Conservation (phyloP, 2,797 vertebrate genomes). For the Anniella stebbinsi region DNA sequence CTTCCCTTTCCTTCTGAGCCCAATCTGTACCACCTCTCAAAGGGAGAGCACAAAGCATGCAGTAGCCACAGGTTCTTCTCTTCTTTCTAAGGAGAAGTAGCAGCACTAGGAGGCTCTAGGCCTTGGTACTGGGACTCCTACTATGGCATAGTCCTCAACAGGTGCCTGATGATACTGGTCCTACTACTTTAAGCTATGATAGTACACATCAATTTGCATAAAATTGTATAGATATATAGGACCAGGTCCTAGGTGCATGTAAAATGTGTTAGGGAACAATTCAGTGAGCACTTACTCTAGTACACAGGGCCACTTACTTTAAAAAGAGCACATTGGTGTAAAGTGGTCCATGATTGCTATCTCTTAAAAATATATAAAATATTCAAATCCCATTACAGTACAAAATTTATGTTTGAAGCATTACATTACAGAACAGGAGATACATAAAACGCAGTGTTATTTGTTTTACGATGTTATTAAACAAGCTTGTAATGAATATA, state of each 20-base stretch:
- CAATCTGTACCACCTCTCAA: not conserved
- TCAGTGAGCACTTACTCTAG: not conserved
- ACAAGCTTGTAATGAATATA: not conserved
- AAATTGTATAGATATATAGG: not conserved
- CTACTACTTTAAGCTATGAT: not conserved
- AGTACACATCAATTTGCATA: not conserved
- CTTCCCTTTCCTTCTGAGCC: not conserved
- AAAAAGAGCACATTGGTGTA: not conserved
- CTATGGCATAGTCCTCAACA: not conserved
- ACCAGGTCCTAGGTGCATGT: not conserved
- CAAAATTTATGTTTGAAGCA: slow-evolving; percentile 11
- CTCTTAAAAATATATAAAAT: not conserved
- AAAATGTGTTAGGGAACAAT: not conserved
- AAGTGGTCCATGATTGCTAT: slow-evolving; percentile 4
- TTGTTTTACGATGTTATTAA: slow-evolving; percentile 14
- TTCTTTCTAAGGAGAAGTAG: not conserved
- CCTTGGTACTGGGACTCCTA: not conserved
- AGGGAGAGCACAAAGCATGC: not conserved
- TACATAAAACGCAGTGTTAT: not conserved
- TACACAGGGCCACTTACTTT: not conserved
- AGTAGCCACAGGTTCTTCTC: not conserved
- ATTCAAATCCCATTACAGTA: slow-evolving; percentile 3
- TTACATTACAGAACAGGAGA: not conserved
- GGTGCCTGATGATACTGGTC: not conserved
- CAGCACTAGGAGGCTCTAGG: not conserved